Conservation (phyloP, 35 echinoderm and acorn worm species). For the Ptychodera flava region DNA sequence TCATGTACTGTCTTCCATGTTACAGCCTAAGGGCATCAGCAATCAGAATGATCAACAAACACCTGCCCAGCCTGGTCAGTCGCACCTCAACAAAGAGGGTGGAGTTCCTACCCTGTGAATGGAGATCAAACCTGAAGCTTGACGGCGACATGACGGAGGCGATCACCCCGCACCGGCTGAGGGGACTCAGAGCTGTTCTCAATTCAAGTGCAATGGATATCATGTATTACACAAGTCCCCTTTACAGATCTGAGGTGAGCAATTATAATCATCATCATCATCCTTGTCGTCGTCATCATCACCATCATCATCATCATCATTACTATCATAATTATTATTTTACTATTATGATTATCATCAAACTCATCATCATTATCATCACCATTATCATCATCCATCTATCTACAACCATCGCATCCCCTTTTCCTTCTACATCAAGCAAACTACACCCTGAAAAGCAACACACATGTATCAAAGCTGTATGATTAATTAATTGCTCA, state of each 20-base stretch:
- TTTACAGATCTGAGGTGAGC: conserved; percentile 93
- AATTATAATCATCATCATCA: neutral
- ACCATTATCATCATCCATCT: too few relatives aligned
- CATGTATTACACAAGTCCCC: conserved; percentile 88
- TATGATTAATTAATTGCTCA: too few relatives aligned
- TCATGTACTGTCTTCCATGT: conserved; percentile 30
- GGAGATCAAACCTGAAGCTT: conserved; percentile 67
- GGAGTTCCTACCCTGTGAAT: conserved; percentile 93
- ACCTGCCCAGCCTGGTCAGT: conserved; percentile 60
- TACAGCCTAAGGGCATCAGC: conserved; percentile 71
- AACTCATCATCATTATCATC: too few relatives aligned
- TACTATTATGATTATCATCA: too few relatives aligned
- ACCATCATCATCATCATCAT: too few relatives aligned
- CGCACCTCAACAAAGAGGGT: conserved; percentile 53
- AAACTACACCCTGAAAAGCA: too few relatives aligned
- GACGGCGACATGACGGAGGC: conserved; percentile 62
- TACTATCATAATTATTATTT: too few relatives aligned
- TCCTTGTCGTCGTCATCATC: neutral
- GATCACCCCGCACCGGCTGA: conserved; percentile 78
- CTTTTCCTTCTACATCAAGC: too few relatives aligned
- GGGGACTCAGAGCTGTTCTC: conserved; percentile 61
- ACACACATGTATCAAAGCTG: too few relatives aligned
- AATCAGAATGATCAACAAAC: conserved; percentile 63
- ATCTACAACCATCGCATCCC: too few relatives aligned
- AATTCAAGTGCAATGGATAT: conserved; percentile 95